Evolutionary conservation across 2,113 vertebrate genomes (phyloP), one percentile per base, ranked within the genome.

Genomic region (Catagonus wagneri): DNA sequence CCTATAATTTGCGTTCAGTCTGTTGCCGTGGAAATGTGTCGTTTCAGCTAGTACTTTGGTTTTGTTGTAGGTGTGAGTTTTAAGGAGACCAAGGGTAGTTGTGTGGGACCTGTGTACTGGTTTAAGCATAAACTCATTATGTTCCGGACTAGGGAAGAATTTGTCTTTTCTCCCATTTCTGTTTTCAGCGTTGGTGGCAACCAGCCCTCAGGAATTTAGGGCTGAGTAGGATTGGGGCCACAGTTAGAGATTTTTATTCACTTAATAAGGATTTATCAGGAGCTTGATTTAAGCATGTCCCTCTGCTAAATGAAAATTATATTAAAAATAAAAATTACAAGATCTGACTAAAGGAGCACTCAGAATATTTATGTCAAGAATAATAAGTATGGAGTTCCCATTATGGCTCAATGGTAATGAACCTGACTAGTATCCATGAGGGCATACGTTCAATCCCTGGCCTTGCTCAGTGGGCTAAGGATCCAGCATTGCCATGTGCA

Each of bases 231-330:
- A 3, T 63, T 80, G 36, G 25, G 56, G 56, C 61, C 60, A 94
- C 71, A 69, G 52, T 81, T 61, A 83, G 50, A n/a, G 58, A 61
- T 89, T 52, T 96, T 79, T 93, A 63, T 87, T 96, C 75, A 78
- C 36, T 81, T 75, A 78, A 29, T 92, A 86, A 69, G 20, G 34
- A 66, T 32, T 36, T 92, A 16, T 36, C 69, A 66, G 85, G 58
- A 65, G 3, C 23, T 39, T 79, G 54, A 54, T 85, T 89, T 83
- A 56, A 61, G 54, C n/a, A 27, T 7, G 83, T 58, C 17, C 22
- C 2, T 78, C 60, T 93, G 71, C 83, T 89, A 60, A 89, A 60
- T 78, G 44, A 75, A 93, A 92, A 39, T 56, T 39, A 92, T 16
- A 36, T 1, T 13, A n/a, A 29, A 65, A 72, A 6, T 60, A 32